Evolutionary conservation across 2,888 invertebrate species (phyloP).

Genomic region (Luperina nickerlii): DNA sequence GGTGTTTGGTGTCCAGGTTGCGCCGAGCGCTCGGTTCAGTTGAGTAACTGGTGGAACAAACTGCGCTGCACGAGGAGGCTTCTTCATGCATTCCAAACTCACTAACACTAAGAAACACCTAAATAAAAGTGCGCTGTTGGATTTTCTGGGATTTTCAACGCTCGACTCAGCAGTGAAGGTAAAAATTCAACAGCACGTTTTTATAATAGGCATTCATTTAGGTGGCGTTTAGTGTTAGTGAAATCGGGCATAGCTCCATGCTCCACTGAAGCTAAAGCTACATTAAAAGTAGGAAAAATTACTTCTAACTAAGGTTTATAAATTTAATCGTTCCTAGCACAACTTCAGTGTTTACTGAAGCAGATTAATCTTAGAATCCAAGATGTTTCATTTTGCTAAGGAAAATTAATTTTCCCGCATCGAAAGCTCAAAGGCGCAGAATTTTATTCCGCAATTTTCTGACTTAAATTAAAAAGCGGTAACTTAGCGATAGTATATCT

Average conservation of each 20-base stretch:
- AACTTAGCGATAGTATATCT: background rate
- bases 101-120: background rate
- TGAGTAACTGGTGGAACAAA: too few relatives aligned
- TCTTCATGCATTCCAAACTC: too few relatives aligned
- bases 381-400: background rate
- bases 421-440: background rate
- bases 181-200: background rate
- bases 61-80: too few relatives aligned
- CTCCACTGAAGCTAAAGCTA: background rate
- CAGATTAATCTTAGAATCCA: conserved; percentile 1
- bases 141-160: background rate
- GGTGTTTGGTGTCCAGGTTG: too few relatives aligned
- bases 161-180: background rate
- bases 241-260: background rate
- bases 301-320: background rate
- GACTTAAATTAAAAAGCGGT: background rate
- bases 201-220: background rate
- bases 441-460: background rate
- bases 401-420: background rate
- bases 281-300: background rate
- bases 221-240: background rate
- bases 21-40: too few relatives aligned
- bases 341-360: background rate
- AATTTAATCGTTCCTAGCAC: background rate
- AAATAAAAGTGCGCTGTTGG: background rate